Conservation (phyloP, 2,113 vertebrate species). For the Coptodon bakossiorum region DNA sequence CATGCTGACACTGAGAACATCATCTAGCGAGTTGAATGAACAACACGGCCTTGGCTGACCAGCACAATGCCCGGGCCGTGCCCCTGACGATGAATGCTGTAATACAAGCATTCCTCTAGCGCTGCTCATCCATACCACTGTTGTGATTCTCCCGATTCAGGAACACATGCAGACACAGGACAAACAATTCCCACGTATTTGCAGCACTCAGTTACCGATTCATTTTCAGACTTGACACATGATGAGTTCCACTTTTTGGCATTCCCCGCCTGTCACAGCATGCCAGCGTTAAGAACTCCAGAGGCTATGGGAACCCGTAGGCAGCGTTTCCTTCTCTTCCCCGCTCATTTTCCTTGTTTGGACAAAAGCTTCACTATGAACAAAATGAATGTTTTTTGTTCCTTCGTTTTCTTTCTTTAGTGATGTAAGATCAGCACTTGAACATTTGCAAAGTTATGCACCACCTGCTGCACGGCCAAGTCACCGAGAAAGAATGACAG, state of each 20-base stretch:
- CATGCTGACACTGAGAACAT: slow-evolving; percentile 2
- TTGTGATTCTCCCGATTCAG: neutral
- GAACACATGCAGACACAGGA: neutral
- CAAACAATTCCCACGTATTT: neutral
- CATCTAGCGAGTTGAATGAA: neutral
- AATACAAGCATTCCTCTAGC: slow-evolving; percentile 27
- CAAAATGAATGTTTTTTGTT: neutral
- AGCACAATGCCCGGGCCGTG: neutral
- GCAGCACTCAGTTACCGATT: neutral
- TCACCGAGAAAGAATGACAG: slow-evolving; percentile 34
- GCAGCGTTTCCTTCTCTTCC: neutral
- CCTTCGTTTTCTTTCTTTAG: neutral
- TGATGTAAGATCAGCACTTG: slow-evolving; percentile 15
- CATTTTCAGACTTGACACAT: neutral
- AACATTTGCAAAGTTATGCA: slow-evolving; percentile 23
- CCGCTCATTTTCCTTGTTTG: slow-evolving; percentile 45
- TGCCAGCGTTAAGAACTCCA: neutral
- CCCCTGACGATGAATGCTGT: slow-evolving; percentile 6
- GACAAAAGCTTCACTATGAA: slow-evolving; percentile 20
- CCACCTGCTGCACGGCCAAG: slow-evolving; percentile 2
- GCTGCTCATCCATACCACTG: slow-evolving; percentile 8
- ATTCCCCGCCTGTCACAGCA: neutral
- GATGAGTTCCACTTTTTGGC: neutral
- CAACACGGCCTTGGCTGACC: neutral
- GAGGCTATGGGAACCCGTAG: neutral